A percentile compares a stretch with the other conserved stretches of the same genome.
phyloP scores from a whole-genome alignment of 2,113 vertebrate species.

The Dromiciops gliroides region DNA sequence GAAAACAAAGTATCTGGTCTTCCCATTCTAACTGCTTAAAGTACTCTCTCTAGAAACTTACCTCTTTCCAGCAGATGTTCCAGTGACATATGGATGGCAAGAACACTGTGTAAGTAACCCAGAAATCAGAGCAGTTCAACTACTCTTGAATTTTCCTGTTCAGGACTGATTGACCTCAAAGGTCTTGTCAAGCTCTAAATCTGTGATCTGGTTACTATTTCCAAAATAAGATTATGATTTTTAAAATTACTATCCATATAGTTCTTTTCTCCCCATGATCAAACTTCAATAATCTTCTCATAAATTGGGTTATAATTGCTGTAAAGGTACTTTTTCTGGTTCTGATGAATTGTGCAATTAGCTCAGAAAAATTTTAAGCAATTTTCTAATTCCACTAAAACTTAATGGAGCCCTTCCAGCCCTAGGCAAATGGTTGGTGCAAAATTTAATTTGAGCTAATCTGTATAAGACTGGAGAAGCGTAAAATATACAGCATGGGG shows the following conservation, averaged over 20 bases:
- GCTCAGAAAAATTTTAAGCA: neutral
- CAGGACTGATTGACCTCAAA: neutral
- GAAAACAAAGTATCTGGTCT: neutral
- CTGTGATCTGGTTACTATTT: neutral
- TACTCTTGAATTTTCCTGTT: neutral
- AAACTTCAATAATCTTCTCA: neutral
- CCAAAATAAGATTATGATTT: neutral
- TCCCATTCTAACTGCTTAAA: neutral
- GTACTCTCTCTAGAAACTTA: neutral
- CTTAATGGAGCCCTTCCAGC: slow-evolving; percentile 42
- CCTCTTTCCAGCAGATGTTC: neutral
- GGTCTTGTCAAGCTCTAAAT: neutral
- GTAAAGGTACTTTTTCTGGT: slow-evolving; percentile 31
- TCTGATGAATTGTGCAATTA: slow-evolving; percentile 45
- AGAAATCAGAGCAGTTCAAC: neutral
- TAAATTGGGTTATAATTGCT: neutral
- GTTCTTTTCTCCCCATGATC: neutral
- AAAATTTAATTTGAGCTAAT: slow-evolving; percentile 50
- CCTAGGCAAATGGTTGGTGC: slow-evolving; percentile 8
- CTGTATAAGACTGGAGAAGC: neutral
- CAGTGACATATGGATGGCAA: neutral
- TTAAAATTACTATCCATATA: neutral
- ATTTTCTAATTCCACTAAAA: slow-evolving; percentile 65
- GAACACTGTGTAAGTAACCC: neutral
- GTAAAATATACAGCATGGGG: neutral